Evolutionary conservation across 2,888 invertebrate genomes (phyloP).

Genomic region (Nezara viridula): DNA sequence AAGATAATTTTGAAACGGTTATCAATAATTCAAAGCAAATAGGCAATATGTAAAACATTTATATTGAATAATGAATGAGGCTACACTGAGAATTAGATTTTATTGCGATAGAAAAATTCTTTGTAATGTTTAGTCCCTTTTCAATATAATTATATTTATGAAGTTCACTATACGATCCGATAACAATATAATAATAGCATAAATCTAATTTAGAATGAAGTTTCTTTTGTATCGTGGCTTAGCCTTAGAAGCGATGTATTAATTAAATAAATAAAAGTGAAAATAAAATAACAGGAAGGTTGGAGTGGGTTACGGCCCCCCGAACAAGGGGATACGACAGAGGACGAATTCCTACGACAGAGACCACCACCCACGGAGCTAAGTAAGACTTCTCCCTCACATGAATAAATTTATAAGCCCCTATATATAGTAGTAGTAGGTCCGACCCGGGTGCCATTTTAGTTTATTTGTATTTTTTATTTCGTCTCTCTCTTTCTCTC

Average conservation of each 20-base stretch:
- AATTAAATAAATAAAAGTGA: neutral
- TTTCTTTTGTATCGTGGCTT: neutral
- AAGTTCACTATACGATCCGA: too few relatives aligned
- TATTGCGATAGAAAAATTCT: too few relatives aligned
- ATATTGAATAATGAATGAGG: too few relatives aligned
- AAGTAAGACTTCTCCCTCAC: slow-evolving; percentile 53
- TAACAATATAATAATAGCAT: too few relatives aligned
- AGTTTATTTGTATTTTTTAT: slow-evolving; percentile 47
- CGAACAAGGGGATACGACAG: neutral
- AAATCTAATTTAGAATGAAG: neutral
- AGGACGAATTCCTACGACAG: slow-evolving; percentile 36
- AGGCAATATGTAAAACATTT: too few relatives aligned
- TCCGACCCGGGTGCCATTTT: slow-evolving; percentile 37
- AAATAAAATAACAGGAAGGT: neutral
- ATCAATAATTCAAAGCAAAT: too few relatives aligned
- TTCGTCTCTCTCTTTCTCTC: neutral
- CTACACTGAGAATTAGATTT: too few relatives aligned
- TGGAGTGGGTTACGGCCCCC: neutral
- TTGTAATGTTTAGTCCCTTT: too few relatives aligned
- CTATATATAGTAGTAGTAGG: slow-evolving; percentile 55
- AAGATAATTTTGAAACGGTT: too few relatives aligned
- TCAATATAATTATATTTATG: too few relatives aligned
- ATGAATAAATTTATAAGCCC: slow-evolving; percentile 57
- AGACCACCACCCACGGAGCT: slow-evolving; percentile 41
- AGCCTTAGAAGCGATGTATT: neutral